Conservation (phyloP, 2,113 vertebrate genomes). For the Apodemus speciosus region DNA sequence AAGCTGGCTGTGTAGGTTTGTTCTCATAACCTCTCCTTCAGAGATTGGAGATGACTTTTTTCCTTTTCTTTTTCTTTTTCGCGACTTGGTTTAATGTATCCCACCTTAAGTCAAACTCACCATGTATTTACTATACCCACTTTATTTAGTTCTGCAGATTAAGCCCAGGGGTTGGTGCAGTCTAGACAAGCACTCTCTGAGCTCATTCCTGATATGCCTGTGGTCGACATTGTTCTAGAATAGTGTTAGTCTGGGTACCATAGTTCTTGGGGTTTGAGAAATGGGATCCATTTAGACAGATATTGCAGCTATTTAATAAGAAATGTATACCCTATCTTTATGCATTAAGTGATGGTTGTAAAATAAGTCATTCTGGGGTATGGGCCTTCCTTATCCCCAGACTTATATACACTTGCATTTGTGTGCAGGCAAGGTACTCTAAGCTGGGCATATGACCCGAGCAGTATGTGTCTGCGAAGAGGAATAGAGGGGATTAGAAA, state of each 20-base stretch:
- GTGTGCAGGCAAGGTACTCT: background rate
- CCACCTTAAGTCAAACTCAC: background rate
- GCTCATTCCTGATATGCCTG: background rate
- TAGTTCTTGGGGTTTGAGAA: background rate
- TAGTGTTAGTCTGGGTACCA: background rate
- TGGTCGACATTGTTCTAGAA: background rate
- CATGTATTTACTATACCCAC: background rate
- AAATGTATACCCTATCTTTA: background rate
- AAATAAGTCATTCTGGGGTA: background rate
- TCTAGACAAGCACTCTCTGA: background rate
- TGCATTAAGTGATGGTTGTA: background rate
- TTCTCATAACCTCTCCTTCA: conserved; percentile 12
- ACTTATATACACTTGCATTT: background rate
- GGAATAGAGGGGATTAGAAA: background rate
- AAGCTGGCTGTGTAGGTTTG: background rate
- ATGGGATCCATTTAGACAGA: background rate
- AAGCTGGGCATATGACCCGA: background rate
- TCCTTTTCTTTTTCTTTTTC: background rate
- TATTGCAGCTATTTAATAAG: background rate
- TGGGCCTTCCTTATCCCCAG: background rate
- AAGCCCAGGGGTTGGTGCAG: background rate
- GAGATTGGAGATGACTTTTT: background rate
- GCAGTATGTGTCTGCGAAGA: background rate
- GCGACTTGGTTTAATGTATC: no score
- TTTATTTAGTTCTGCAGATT: background rate